These are phyloP conservation scores for Muscicapa striata DNA, from an alignment of 2,797 vertebrate genomes.

Conservation along the genomic window DNA sequence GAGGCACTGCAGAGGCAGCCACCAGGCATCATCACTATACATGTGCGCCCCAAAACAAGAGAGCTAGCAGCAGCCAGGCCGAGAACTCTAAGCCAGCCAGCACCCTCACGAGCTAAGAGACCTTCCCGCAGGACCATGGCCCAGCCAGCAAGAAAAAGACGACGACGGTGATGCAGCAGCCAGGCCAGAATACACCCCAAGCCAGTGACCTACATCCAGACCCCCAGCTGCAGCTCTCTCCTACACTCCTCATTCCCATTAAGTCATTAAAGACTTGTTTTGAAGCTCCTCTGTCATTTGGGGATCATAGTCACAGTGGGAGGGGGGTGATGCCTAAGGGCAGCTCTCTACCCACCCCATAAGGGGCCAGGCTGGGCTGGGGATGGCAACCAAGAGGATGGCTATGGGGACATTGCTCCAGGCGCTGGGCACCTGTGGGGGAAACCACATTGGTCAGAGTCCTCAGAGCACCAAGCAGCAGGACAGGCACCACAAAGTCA, in stretches of 20 bases:
- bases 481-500: too few relatives aligned
- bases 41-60: fast-evolving
- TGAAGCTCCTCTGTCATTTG: neutral
- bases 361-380: neutral
- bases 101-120: neutral
- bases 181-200: neutral
- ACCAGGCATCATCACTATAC: fast-evolving
- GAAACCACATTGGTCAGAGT: neutral
- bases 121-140: neutral
- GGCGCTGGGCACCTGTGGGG: neutral
- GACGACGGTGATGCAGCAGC: neutral
- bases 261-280: neutral
- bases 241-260: neutral
- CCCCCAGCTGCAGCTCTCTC: neutral
- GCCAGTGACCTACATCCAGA: neutral
- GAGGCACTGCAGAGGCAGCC: neutral
- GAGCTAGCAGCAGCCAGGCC: neutral
- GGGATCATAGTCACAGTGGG: too few relatives aligned
- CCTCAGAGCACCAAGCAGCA: neutral
- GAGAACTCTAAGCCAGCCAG: fast-evolving
- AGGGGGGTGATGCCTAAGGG: neutral
- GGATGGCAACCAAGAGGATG: neutral
- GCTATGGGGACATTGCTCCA: fast-evolving
- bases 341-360: neutral
- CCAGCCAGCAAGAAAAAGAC: neutral